A percentile compares a stretch with the other conserved stretches of the same genome.
Conservation (phyloP, 2,113 vertebrate species). For the Puma concolor region DNA sequence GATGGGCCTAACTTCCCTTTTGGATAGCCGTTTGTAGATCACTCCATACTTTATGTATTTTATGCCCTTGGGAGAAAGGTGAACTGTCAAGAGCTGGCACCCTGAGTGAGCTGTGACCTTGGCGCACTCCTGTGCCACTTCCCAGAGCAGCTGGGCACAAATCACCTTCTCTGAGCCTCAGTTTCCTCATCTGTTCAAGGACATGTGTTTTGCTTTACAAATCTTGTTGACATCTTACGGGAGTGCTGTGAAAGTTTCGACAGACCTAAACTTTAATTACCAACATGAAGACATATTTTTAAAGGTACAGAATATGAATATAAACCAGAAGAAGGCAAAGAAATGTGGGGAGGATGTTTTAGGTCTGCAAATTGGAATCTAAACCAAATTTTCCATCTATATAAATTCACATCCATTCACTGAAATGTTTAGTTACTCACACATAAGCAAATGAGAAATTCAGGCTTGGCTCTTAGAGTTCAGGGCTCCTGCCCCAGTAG, state of each 20-base stretch:
- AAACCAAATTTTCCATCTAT: background rate
- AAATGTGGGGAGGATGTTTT: background rate
- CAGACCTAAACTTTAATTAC: background rate
- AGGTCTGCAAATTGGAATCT: background rate
- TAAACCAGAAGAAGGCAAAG: background rate
- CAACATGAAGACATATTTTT: background rate
- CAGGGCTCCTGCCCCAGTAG: background rate
- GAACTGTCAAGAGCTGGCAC: background rate
- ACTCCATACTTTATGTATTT: background rate
- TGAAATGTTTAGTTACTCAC: background rate
- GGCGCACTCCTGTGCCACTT: fast-evolving
- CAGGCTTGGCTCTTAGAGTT: background rate
- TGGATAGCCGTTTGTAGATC: background rate
- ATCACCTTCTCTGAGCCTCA: no score
- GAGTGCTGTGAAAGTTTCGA: background rate
- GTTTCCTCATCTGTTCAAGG: background rate
- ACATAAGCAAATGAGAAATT: background rate
- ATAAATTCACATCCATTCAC: background rate
- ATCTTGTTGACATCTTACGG: background rate
- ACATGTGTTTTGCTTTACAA: background rate
- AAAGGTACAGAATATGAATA: background rate
- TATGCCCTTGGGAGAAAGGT: background rate
- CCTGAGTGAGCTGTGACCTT: background rate
- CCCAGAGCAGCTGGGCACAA: background rate
- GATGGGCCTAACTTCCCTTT: background rate